Evolutionary conservation across 2,888 invertebrate species (phyloP).

Genomic region (Pristionchus arcanus): DNA sequence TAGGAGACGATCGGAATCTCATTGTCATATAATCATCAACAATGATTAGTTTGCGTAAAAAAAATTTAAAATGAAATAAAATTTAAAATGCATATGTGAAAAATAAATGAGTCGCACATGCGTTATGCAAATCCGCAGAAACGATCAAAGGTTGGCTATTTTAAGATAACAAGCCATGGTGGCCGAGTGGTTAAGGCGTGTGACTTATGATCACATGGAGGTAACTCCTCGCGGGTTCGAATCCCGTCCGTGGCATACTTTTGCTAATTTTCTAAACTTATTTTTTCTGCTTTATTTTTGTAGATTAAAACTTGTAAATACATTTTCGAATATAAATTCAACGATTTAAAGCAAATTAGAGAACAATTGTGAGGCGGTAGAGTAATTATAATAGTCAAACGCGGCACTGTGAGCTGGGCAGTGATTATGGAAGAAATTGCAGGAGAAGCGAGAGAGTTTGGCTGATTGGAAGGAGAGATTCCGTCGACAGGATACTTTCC

Average conservation of each 20-base stretch:
- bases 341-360: neutral
- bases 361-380: neutral
- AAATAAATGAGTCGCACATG: neutral
- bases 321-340: too few species aligned
- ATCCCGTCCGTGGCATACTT: constrained; percentile 46
- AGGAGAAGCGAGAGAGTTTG: constrained; percentile 70
- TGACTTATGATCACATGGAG: constrained; percentile 43
- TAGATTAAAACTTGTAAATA: too few species aligned
- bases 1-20: too few species aligned
- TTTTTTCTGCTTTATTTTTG: too few species aligned
- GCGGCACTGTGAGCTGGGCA: neutral
- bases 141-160: neutral
- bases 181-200: constrained; percentile 49
- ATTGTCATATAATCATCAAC: too few species aligned
- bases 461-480: constrained; percentile 74
- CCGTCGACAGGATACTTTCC: constrained; percentile 73
- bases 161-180: constrained; percentile 14
- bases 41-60: too few species aligned
- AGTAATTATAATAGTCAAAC: too few species aligned
- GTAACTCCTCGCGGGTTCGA: constrained; percentile 45
- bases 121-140: constrained; percentile 1
- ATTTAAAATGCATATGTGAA: too few species aligned
- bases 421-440: neutral
- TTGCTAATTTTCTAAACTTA: neutral
- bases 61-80: too few species aligned